phyloP scores from a whole-genome alignment of 1,140 invertebrate genomes.

The Olivierus martensii region DNA sequence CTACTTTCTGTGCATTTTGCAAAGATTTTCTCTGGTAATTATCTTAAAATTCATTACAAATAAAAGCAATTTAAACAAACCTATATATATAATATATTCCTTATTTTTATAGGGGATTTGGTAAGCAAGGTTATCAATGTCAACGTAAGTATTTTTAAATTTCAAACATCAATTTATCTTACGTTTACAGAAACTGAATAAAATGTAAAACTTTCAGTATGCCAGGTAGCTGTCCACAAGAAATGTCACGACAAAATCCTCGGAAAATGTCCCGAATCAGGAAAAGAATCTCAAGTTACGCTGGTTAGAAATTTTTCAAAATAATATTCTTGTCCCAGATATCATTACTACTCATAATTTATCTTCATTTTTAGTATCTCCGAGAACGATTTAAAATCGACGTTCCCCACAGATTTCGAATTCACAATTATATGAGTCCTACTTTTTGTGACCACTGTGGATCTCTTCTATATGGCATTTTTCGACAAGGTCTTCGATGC shows the following conservation, averaged over 20 bases:
- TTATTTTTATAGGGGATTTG: slow-evolving; percentile 46
- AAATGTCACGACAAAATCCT: slow-evolving; percentile 85
- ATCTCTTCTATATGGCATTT: slow-evolving; percentile 88
- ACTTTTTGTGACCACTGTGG: slow-evolving; percentile 99
- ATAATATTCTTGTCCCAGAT: too few species aligned
- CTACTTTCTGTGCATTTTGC: slow-evolving; percentile 71
- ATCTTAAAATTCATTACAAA: not conserved
- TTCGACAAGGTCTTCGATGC: slow-evolving; percentile 93
- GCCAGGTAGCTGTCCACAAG: slow-evolving; percentile 95
- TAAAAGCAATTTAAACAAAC: not conserved
- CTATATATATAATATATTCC: too few species aligned
- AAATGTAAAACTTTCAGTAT: slow-evolving; percentile 41
- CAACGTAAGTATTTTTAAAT: slow-evolving; percentile 57
- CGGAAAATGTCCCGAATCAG: slow-evolving; percentile 86
- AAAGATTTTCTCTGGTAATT: slow-evolving; percentile 84
- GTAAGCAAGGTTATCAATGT: slow-evolving; percentile 99
- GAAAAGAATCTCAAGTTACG: slow-evolving; percentile 37
- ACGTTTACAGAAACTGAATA: not conserved
- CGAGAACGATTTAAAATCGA: slow-evolving; percentile 92
- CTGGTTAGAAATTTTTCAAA: slow-evolving; percentile 1
- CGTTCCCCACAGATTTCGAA: slow-evolving; percentile 73
- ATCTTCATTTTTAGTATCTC: slow-evolving; percentile 1
- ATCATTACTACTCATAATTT: not conserved
- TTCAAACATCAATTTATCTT: not conserved
- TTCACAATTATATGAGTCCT: slow-evolving; percentile 88